phyloP scores from a whole-genome alignment of 2,113 vertebrate genomes.

The Ctenomys sociabilis region DNA sequence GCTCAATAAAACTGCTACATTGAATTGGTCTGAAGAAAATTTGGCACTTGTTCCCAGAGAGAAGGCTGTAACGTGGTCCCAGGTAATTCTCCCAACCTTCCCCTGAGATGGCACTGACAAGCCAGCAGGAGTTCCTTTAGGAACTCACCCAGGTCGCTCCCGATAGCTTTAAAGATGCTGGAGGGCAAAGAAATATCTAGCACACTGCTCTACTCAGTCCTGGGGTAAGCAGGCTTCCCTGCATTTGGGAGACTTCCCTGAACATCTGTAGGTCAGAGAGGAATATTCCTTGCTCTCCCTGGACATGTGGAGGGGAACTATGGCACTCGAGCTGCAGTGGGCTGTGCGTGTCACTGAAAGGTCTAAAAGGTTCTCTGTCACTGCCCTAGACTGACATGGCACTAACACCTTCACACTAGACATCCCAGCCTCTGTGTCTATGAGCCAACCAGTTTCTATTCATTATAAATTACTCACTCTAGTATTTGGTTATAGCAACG shows the following conservation, averaged over 20 bases:
- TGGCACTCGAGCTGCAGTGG: neutral
- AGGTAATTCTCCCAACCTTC: neutral
- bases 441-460: neutral
- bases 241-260: neutral
- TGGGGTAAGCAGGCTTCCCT: neutral
- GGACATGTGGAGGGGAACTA: neutral
- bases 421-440: neutral
- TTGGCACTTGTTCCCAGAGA: neutral
- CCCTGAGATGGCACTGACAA: neutral
- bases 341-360: neutral
- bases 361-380: neutral
- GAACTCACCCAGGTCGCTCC: neutral
- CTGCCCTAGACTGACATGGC: too few species aligned
- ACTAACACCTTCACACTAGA: neutral
- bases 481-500: neutral
- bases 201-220: neutral
- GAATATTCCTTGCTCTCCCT: neutral
- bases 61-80: neutral
- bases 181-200: neutral
- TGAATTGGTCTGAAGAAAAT: neutral
- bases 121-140: neutral
- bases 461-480: neutral
- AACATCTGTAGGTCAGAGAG: neutral
- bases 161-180: neutral
- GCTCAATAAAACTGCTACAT: neutral